Percentiles rank a stretch among this genome's conserved stretches.
phyloP scores from a whole-genome alignment of 2,888 invertebrate genomes.

The Drosophila testacea region DNA sequence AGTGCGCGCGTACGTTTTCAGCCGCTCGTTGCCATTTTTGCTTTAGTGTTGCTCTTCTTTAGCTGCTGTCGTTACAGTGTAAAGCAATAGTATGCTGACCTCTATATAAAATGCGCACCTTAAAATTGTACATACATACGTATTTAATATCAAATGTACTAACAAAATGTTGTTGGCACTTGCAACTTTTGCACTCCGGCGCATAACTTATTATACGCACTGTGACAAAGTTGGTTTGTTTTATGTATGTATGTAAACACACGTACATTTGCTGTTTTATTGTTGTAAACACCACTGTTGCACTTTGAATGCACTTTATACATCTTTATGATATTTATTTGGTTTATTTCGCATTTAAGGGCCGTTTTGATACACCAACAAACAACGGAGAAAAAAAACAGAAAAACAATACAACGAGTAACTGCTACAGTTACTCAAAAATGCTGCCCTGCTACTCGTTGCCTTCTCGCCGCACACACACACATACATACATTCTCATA shows the following conservation, averaged over 20 bases:
- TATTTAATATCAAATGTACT: slow-evolving; percentile 6
- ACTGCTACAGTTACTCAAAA: slow-evolving; percentile 62
- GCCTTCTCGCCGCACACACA: slow-evolving; percentile 53
- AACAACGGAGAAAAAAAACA: slow-evolving; percentile 25
- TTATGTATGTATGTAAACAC: slow-evolving; percentile 30
- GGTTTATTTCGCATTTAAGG: slow-evolving; percentile 21
- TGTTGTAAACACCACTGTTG: slow-evolving; percentile 42
- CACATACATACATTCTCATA: slow-evolving; percentile 25
- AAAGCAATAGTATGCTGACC: slow-evolving; percentile 38
- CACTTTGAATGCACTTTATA: slow-evolving; percentile 38
- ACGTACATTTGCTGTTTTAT: slow-evolving; percentile 9
- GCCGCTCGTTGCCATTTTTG: slow-evolving; percentile 59
- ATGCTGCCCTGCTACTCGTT: slow-evolving; percentile 62
- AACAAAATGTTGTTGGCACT: slow-evolving; percentile 6
- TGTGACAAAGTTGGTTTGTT: slow-evolving; percentile 34
- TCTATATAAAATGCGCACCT: slow-evolving; percentile 15
- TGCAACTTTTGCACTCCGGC: slow-evolving; percentile 5
- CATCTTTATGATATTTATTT: slow-evolving; percentile 4
- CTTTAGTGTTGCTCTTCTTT: slow-evolving; percentile 40
- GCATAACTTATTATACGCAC: slow-evolving; percentile 43
- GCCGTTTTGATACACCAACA: slow-evolving; percentile 42
- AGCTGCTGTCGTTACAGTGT: slow-evolving; percentile 36
- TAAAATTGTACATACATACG: slow-evolving; percentile 9
- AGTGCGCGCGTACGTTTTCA: slow-evolving; percentile 55
- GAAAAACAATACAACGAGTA: slow-evolving; percentile 53